Evolutionary conservation across 2,888 invertebrate genomes (phyloP).

Genomic region (Poecilus cupreus): DNA sequence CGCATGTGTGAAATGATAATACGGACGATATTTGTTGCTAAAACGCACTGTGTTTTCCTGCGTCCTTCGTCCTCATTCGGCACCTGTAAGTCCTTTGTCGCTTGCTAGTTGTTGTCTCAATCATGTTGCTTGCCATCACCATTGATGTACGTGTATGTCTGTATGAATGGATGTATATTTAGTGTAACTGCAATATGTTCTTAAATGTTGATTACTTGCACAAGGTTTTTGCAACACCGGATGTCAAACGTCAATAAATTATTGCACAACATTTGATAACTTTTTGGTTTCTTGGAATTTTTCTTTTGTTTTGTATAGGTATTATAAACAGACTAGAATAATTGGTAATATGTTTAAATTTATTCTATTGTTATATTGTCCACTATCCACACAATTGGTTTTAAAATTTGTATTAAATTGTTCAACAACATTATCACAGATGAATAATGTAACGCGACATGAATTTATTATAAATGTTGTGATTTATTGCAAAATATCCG

Average conservation of each 20-base stretch:
- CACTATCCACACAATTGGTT: not conserved
- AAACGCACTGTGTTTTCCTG: not conserved
- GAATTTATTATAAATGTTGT: too few relatives aligned
- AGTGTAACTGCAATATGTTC: not conserved
- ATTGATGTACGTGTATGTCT: not conserved
- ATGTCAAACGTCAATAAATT: not conserved
- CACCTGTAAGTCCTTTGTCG: slow-evolving; percentile 40
- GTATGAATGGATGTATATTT: not conserved
- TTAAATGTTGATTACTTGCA: not conserved
- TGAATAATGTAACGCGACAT: too few relatives aligned
- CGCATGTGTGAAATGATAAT: slow-evolving; percentile 12
- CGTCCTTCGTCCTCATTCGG: not conserved
- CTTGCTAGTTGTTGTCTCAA: not conserved
- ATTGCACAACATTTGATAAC: slow-evolving; percentile 17
- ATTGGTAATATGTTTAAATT: not conserved
- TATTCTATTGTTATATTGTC: not conserved
- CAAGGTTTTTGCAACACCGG: not conserved
- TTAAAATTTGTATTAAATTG: not conserved
- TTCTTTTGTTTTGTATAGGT: not conserved
- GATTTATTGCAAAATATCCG: too few relatives aligned
- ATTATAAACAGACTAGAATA: too few relatives aligned
- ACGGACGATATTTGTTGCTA: not conserved
- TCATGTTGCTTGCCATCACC: not conserved
- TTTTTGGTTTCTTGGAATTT: not conserved
- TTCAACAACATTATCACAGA: too few relatives aligned